Evolutionary conservation across 37 sponge, comb jelly and placozoan species (phyloP).

Genomic region (Ianthella basta): DNA sequence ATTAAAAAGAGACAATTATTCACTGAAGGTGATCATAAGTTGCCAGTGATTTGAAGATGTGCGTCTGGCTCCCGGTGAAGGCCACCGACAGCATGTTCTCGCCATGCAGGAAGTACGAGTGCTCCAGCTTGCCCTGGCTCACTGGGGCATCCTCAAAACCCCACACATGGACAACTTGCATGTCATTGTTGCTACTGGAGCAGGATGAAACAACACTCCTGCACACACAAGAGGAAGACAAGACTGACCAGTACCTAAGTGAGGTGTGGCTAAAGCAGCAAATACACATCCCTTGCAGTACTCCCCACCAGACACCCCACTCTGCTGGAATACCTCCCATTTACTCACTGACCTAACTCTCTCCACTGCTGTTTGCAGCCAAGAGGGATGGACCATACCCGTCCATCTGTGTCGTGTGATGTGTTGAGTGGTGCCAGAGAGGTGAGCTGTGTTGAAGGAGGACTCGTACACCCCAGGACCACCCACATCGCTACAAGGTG

Average conservation of each 20-base stretch:
- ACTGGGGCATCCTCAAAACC: constrained; percentile 80
- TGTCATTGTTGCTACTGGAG: neutral
- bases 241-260: no score
- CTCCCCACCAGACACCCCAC: no score
- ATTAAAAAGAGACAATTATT: no score
- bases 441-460: constrained; percentile 47
- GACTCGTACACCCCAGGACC: constrained; percentile 54
- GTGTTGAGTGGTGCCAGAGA: constrained; percentile 18
- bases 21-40: constrained; percentile 19
- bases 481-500: constrained; percentile 2
- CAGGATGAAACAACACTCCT: neutral
- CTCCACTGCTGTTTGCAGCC: constrained; percentile 26
- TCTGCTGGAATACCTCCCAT: no score
- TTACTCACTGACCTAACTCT: constrained; percentile 27
- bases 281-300: no score
- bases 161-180: constrained; percentile 69
- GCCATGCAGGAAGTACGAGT: constrained; percentile 58
- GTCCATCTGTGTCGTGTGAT: constrained; percentile 49
- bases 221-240: neutral
- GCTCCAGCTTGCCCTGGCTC: constrained; percentile 60
- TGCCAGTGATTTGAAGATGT: constrained; percentile 4
- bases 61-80: neutral
- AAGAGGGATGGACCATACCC: constrained; percentile 56
- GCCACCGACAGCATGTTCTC: constrained; percentile 47
- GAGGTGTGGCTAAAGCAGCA: no score